phyloP scores from a whole-genome alignment of 1,140 invertebrate genomes.

The Coelopa frigida region DNA sequence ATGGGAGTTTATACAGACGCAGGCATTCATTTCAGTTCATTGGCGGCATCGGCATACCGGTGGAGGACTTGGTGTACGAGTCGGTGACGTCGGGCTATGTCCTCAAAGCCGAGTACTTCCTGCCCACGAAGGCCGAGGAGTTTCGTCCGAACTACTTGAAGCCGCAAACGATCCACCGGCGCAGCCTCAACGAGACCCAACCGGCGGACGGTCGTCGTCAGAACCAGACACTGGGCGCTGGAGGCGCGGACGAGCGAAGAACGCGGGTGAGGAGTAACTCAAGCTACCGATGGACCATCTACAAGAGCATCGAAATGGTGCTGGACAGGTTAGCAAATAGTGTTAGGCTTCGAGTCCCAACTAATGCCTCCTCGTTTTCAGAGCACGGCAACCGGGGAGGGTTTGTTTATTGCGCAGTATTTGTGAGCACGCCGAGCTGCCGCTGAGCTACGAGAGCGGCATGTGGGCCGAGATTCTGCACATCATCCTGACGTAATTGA shows the following conservation, averaged over 20 bases:
- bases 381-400: slow-evolving; percentile 56
- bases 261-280: slow-evolving; percentile 13
- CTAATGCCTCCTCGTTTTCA: slow-evolving; percentile 16
- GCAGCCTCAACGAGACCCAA: not conserved
- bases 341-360: not conserved
- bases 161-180: slow-evolving; percentile 23
- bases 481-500: slow-evolving; percentile 62
- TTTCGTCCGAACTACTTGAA: slow-evolving; percentile 27
- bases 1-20: not conserved
- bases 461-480: slow-evolving; percentile 62
- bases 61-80: slow-evolving; percentile 34
- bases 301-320: slow-evolving; percentile 33
- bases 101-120: slow-evolving; percentile 38
- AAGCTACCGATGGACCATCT: slow-evolving; percentile 37
- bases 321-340: slow-evolving; percentile 19
- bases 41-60: slow-evolving; percentile 40
- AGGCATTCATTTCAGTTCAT: slow-evolving; percentile 23
- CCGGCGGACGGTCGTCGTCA: not conserved
- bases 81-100: slow-evolving; percentile 42
- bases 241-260: not conserved
- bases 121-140: slow-evolving; percentile 30
- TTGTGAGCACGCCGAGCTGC: slow-evolving; percentile 62
- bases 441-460: slow-evolving; percentile 56
- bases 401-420: slow-evolving; percentile 63
- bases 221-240: not conserved